phyloP scores from a whole-genome alignment of 2,113 vertebrate species.

The Cochlearius cochlearius region DNA sequence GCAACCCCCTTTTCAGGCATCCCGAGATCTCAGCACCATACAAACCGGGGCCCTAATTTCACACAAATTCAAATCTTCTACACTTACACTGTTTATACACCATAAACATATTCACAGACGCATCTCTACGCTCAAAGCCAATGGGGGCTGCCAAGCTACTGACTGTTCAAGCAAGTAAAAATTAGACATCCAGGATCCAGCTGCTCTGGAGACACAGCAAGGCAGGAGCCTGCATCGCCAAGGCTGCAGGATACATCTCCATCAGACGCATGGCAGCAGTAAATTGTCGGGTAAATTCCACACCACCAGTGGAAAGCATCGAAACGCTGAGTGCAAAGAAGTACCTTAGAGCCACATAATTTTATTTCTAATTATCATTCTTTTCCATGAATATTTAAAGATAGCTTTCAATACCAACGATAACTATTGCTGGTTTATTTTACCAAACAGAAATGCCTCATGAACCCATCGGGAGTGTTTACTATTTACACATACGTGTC shows the following conservation, averaged over 20 bases:
- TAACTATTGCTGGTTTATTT: not conserved
- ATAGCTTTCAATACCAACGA: not conserved
- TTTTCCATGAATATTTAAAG: not conserved
- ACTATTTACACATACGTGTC: not conserved
- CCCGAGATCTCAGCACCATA: not conserved
- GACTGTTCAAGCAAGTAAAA: not conserved
- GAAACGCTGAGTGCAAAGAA: not conserved
- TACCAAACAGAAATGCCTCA: not conserved
- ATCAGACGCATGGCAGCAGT: not conserved
- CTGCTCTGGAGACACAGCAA: not conserved
- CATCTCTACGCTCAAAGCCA: not conserved
- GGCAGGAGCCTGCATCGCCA: not conserved
- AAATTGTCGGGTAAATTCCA: not conserved
- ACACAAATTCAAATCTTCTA: not conserved
- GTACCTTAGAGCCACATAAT: not conserved
- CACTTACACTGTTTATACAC: not conserved
- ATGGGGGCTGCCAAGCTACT: not conserved
- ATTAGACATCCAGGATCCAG: not conserved
- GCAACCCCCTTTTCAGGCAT: not conserved
- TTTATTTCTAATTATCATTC: not conserved
- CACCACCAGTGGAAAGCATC: not conserved
- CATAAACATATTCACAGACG: not conserved
- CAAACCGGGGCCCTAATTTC: not conserved
- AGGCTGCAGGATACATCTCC: slow-evolving; percentile 25
- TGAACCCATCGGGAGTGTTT: not conserved